Evolutionary conservation across 2,888 invertebrate genomes (phyloP).

Genomic region (Drosophila rellima): DNA sequence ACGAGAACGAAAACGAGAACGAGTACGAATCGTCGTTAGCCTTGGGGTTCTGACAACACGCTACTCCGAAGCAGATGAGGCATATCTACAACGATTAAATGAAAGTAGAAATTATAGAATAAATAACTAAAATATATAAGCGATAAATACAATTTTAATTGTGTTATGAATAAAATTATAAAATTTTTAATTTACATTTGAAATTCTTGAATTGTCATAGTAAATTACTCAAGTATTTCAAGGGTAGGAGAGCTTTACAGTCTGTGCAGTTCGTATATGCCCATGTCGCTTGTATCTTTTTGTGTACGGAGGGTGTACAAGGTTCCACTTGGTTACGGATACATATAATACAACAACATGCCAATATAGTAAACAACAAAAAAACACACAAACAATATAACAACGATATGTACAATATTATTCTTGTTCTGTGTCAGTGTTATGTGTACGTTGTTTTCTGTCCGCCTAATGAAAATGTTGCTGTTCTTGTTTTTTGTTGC

Average conservation of each 20-base stretch:
- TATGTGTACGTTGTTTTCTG: slow-evolving; percentile 75
- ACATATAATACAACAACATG: slow-evolving; percentile 28
- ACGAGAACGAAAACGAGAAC: slow-evolving; percentile 31
- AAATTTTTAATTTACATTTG: not conserved
- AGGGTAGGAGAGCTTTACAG: slow-evolving; percentile 14
- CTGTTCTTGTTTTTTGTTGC: slow-evolving; percentile 86
- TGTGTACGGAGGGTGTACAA: slow-evolving; percentile 38
- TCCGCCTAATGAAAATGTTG: slow-evolving; percentile 85
- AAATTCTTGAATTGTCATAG: not conserved
- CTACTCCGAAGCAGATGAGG: not conserved
- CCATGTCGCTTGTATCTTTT: slow-evolving; percentile 14
- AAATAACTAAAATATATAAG: not conserved
- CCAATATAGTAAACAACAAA: slow-evolving; percentile 24
- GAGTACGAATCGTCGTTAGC: slow-evolving; percentile 17
- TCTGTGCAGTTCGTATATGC: not conserved
- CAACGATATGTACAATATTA: slow-evolving; percentile 23
- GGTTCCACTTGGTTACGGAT: slow-evolving; percentile 34
- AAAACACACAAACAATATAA: slow-evolving; percentile 30
- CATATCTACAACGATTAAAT: not conserved
- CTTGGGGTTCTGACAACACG: slow-evolving; percentile 25
- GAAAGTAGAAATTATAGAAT: not conserved
- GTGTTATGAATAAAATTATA: not conserved
- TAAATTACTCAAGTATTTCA: not conserved
- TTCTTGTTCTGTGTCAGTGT: slow-evolving; percentile 45
- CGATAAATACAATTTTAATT: not conserved